Conservation (phyloP, 2,888 invertebrate species). For the Siphlonurus alternatus region DNA sequence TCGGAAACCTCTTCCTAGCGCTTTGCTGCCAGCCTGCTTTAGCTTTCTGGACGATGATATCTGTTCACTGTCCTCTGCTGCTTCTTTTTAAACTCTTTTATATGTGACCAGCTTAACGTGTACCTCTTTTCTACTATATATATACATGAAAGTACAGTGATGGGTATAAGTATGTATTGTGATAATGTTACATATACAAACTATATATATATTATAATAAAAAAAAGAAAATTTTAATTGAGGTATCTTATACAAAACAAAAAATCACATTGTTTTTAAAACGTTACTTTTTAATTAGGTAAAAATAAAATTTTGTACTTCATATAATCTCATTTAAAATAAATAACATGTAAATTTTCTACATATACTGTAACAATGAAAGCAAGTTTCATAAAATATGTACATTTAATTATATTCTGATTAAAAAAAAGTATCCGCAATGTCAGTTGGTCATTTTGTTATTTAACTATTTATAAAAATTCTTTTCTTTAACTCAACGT, state of each 20-base stretch:
- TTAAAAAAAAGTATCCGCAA: no score
- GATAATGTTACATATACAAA: neutral
- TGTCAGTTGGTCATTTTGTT: no score
- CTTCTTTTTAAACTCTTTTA: neutral
- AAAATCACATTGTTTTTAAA: neutral
- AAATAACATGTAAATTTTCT: no score
- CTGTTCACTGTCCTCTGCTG: neutral
- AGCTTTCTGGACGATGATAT: neutral
- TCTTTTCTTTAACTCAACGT: no score
- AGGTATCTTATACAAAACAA: neutral
- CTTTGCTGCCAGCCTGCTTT: neutral
- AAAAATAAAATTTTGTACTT: neutral
- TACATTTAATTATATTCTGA: no score
- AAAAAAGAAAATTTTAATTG: neutral
- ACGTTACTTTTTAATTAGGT: neutral
- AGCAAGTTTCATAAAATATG: no score
- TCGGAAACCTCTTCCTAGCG: neutral
- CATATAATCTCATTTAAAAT: no score
- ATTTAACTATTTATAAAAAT: no score
- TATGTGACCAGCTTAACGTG: neutral
- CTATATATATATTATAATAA: neutral
- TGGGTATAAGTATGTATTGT: no score
- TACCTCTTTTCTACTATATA: neutral
- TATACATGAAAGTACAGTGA: no score
- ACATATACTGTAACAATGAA: no score